A percentile compares a stretch with the other conserved stretches of the same genome.
Evolutionary conservation across 2,888 invertebrate genomes (phyloP).

Genomic region (Ochropleura plecta): DNA sequence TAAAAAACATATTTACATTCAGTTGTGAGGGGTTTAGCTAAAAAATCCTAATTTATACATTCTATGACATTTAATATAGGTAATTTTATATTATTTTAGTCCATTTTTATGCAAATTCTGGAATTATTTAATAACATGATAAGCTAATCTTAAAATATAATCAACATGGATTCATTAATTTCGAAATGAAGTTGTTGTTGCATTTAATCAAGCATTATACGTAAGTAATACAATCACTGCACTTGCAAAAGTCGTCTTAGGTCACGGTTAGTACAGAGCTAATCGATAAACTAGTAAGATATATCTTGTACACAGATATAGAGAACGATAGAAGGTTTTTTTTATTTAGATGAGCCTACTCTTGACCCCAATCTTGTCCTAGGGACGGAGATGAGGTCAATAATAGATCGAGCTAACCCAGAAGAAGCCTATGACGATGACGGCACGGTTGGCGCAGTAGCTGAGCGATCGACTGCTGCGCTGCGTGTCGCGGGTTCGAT

Average conservation of each 20-base stretch:
- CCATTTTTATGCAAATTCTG: neutral
- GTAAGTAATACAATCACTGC: constrained; percentile 15
- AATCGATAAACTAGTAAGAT: constrained; percentile 31
- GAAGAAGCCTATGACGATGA: too few species aligned
- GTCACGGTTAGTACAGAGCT: constrained; percentile 38
- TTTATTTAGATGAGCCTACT: too few species aligned
- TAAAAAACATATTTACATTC: neutral
- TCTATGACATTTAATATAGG: neutral
- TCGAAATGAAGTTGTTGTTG: constrained; percentile 14
- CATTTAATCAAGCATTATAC: constrained; percentile 19
- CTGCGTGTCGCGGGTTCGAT: too few species aligned
- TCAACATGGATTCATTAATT: constrained; percentile 21
- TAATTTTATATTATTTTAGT: neutral
- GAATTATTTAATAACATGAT: neutral
- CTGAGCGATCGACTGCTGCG: too few species aligned
- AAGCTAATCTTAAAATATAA: constrained; percentile 13
- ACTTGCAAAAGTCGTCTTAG: constrained; percentile 24
- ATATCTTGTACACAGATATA: constrained; percentile 6
- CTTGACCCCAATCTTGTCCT: too few species aligned
- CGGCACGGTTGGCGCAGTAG: too few species aligned
- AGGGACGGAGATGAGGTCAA: too few species aligned
- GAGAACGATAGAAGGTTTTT: neutral
- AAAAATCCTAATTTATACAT: neutral
- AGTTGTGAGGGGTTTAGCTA: too few species aligned
- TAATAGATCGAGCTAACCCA: too few species aligned